Percentiles rank a stretch among this genome's conserved stretches.
phyloP scores from a whole-genome alignment of 2,797 vertebrate genomes.

The Emys orbicularis region DNA sequence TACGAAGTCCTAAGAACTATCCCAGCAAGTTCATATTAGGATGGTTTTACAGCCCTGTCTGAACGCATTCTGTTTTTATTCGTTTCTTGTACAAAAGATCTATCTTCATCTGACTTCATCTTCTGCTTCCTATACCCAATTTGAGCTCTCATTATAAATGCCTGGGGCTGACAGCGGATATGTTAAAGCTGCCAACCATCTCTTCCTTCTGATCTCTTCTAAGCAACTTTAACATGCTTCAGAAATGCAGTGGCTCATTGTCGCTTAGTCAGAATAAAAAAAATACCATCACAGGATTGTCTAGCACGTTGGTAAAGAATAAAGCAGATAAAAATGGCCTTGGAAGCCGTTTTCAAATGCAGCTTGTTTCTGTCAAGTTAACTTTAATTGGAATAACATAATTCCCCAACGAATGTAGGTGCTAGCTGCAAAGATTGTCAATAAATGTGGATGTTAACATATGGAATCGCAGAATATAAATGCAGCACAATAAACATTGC shows the following conservation, averaged over 20 bases:
- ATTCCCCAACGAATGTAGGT: too few species aligned
- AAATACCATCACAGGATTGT: background rate
- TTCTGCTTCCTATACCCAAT: background rate
- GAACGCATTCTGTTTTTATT: background rate
- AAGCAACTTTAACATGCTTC: rapidly evolving
- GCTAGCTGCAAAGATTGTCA: background rate
- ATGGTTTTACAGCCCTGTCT: rapidly evolving
- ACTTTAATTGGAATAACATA: background rate
- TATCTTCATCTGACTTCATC: background rate
- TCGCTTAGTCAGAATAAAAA: rapidly evolving
- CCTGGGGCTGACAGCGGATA: background rate
- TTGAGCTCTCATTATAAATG: rapidly evolving
- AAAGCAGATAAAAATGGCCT: background rate
- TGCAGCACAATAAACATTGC: background rate
- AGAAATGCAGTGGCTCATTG: rapidly evolving
- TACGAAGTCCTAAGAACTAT: background rate
- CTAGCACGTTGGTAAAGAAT: background rate
- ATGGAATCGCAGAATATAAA: background rate
- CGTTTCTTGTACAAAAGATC: rapidly evolving
- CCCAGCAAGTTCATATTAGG: background rate
- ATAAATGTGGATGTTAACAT: background rate
- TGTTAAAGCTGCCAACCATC: background rate
- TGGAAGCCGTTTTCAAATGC: background rate
- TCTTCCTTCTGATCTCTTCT: background rate
- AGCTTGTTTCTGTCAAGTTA: background rate